Conservation (phyloP, 2,888 invertebrate species). For the Ophioninae sp. region DNA sequence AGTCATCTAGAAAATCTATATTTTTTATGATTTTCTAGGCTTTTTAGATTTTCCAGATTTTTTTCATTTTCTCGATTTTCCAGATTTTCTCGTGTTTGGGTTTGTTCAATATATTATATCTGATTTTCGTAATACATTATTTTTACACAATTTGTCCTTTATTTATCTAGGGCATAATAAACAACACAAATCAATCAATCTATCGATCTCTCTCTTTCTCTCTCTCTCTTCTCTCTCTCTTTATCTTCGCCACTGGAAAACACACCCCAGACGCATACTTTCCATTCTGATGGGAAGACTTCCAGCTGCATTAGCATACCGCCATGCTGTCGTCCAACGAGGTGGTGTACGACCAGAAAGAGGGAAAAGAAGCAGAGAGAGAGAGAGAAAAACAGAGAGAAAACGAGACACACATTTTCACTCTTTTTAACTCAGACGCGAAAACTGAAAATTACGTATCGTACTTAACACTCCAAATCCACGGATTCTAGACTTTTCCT, state of each 20-base stretch:
- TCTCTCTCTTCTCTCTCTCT: slow-evolving; percentile 23
- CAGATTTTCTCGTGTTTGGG: too few species aligned
- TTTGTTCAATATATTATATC: too few species aligned
- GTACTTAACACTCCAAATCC: slow-evolving; percentile 19
- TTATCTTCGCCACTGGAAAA: slow-evolving; percentile 16
- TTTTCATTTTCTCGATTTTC: too few species aligned
- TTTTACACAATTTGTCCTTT: too few species aligned
- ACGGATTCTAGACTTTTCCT: slow-evolving; percentile 20
- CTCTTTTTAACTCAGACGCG: not conserved
- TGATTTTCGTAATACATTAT: too few species aligned
- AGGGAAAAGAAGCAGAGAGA: not conserved
- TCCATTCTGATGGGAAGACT: slow-evolving; percentile 35
- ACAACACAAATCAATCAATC: too few species aligned
- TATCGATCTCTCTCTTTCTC: slow-evolving; percentile 44
- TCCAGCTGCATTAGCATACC: slow-evolving; percentile 54
- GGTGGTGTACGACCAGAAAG: slow-evolving; percentile 4
- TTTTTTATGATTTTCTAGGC: too few species aligned
- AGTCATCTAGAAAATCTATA: too few species aligned
- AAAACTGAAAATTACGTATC: slow-evolving; percentile 45
- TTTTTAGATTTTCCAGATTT: too few species aligned
- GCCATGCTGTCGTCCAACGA: slow-evolving; percentile 30
- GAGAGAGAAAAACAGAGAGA: slow-evolving; percentile 18
- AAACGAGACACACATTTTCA: slow-evolving; percentile 7
- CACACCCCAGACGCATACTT: slow-evolving; percentile 45
- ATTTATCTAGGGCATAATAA: too few species aligned